Evolutionary conservation across 2,888 invertebrate genomes (phyloP), one percentile per base, ranked within the genome.

Genomic region (Magallana nippona): DNA sequence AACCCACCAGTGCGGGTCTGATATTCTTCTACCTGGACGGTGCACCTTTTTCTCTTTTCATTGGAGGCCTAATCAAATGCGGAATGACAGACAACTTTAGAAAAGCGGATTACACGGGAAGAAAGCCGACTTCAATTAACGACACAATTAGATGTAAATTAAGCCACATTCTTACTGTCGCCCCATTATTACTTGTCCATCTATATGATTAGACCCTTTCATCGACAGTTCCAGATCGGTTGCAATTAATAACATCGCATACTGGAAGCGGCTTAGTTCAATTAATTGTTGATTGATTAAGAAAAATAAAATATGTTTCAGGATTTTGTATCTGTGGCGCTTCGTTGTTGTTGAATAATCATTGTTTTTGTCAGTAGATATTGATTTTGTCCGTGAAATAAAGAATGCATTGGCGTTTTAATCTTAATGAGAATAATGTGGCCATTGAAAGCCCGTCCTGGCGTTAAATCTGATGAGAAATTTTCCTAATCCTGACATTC

Each of bases 81-180:
- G 71, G 55, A 82, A 82, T 82, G 60, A 82, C 82, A 82, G 60
- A 58, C 82, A 82, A 60, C 82, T 82, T 82, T 82, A 82, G 82
- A 71, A 82, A 82, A 82, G 82, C 44, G 56, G 82, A 82, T 82
- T 82, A 82, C 71, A 63, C 60, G 55, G 55, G 22, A 32, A 82
- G 71, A 55, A 55, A 82, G 71, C n/a, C 63, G 55, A 27, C 60
- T 82, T 82, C 82, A 82, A 82, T 82, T 82, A 82, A 60, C 19
- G 82, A 55, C 82, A 60, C 82, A 82, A 82, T 82, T 82, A 82
- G 71, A 82, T 82, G 82, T 82, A 82, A 82, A 82, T 82, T 71
- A 82, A 82, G 82, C 71, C 55, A 55, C 58, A 71, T 22, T 55
- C 63, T 82, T 55, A 63, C 10, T 44, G 62, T 81, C 32, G 44